Evolutionary conservation across 1,140 invertebrate genomes (phyloP).

Genomic region (Zaprionus gabonicus): DNA sequence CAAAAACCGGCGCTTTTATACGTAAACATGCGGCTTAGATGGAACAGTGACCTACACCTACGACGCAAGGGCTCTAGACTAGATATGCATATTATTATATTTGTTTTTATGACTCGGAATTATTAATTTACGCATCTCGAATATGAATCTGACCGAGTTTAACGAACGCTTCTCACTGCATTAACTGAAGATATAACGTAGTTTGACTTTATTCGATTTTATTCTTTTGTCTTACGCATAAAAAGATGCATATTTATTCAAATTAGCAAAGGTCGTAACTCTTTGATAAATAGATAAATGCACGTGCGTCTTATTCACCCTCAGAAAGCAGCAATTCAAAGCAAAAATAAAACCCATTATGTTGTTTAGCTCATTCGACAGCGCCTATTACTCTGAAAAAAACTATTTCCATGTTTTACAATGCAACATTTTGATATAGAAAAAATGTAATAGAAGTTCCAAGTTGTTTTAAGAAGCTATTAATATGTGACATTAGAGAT

Average conservation of each 20-base stretch:
- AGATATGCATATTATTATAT: conserved; percentile 50
- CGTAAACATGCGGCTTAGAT: conserved; percentile 6
- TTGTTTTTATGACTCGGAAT: conserved; percentile 52
- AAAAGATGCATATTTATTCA: conserved; percentile 46
- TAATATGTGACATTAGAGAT: not conserved
- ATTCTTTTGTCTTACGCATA: conserved; percentile 38
- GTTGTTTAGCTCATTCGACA: not conserved
- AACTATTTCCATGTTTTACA: not conserved
- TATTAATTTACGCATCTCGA: conserved; percentile 68
- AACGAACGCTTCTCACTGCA: conserved; percentile 52
- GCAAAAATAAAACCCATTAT: not conserved
- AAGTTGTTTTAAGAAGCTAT: not conserved
- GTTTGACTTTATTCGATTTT: conserved; percentile 19
- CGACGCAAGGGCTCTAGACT: conserved; percentile 28
- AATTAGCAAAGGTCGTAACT: conserved; percentile 36
- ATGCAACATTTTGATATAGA: not conserved
- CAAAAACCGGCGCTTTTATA: conserved; percentile 56
- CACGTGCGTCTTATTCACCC: not conserved
- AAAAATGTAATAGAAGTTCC: not conserved
- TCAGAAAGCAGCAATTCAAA: not conserved
- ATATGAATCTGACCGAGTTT: conserved; percentile 75
- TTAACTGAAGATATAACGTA: conserved; percentile 7
- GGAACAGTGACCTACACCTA: conserved; percentile 66
- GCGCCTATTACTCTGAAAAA: conserved; percentile 6
- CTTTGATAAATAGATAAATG: conserved; percentile 25